Evolutionary conservation across 2,888 invertebrate species (phyloP).

Genomic region (Ochlodes sylvanus): DNA sequence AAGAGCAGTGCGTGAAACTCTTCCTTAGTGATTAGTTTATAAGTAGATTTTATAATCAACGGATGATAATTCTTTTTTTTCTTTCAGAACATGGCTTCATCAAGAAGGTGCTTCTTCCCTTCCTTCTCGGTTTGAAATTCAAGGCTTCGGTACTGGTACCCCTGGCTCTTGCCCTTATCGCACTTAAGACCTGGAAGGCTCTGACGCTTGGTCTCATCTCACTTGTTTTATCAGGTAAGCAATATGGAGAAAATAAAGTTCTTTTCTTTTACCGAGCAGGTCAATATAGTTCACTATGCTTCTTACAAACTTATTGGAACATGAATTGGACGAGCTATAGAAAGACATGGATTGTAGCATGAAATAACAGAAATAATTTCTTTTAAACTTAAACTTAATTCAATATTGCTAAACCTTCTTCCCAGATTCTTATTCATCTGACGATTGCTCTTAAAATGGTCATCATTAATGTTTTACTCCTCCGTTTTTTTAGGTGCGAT

Average conservation of each 20-base stretch:
- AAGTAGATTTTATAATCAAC: not conserved
- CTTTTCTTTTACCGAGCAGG: not conserved
- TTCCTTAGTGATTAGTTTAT: not conserved
- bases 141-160: conserved; percentile 94
- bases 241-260: not conserved
- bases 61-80: conserved; percentile 40
- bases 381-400: too few relatives aligned
- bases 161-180: conserved; percentile 91
- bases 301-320: too few relatives aligned
- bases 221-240: conserved; percentile 90
- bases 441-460: not conserved
- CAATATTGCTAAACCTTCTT: too few relatives aligned
- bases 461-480: not conserved
- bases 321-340: too few relatives aligned
- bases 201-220: conserved; percentile 93
- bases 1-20: conserved; percentile 74
- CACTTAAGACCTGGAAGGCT: conserved; percentile 95
- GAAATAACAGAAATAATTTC: too few relatives aligned
- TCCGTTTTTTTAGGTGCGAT: conserved; percentile 83
- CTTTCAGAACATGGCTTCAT: conserved; percentile 91
- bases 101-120: conserved; percentile 93
- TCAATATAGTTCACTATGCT: not conserved
- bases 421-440: too few relatives aligned
- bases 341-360: too few relatives aligned
- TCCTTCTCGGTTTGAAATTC: conserved; percentile 93